These are phyloP conservation scores for Forbesichthys papilliferus DNA, from an alignment of 2,113 vertebrate species.

Conservation along the genomic window DNA sequence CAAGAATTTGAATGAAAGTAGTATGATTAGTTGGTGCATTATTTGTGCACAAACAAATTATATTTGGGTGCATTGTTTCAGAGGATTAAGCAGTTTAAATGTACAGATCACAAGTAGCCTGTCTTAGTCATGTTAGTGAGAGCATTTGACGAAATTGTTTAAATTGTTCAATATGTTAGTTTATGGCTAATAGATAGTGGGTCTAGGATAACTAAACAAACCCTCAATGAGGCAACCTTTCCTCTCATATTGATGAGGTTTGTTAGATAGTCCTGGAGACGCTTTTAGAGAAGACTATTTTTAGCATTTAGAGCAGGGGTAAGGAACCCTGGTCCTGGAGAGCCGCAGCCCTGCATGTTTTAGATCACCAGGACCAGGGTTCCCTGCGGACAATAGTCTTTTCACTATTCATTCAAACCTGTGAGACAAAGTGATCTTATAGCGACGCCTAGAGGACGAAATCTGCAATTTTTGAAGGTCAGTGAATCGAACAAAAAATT, in stretches of 20 bases:
- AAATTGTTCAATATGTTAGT: neutral
- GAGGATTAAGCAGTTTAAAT: no score
- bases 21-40: no score
- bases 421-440: constrained; percentile 26
- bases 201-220: neutral
- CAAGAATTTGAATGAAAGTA: no score
- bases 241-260: constrained; percentile 9
- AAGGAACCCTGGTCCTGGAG: neutral
- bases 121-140: no score
- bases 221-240: constrained; percentile 22
- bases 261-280: constrained; percentile 30
- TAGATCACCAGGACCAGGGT: no score
- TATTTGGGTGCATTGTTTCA: no score
- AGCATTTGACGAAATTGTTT: no score
- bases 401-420: neutral
- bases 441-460: constrained; percentile 58
- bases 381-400: neutral
- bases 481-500: neutral
- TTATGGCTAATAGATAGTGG: neutral
- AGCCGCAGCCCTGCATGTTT: no score
- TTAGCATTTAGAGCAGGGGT: constrained; percentile 33
- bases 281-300: constrained; percentile 31
- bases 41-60: no score
- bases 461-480: constrained; percentile 14
- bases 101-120: no score